Evolutionary conservation across 2,797 vertebrate genomes (phyloP).

Genomic region (Euphonia xanthogaster): DNA sequence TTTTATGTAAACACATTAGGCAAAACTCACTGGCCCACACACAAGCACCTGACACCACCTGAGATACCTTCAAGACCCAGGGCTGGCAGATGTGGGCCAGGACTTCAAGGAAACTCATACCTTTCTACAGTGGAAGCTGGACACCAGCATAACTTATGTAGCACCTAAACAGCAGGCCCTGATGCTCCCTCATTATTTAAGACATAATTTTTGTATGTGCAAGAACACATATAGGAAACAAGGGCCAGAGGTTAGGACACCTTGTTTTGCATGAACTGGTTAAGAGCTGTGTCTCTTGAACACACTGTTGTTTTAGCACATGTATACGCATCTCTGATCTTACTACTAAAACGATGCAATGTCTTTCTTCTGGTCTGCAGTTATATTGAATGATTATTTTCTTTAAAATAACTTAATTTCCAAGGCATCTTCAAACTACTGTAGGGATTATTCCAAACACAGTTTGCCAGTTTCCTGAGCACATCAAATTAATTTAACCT

Average conservation of each 20-base stretch:
- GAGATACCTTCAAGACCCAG: neutral
- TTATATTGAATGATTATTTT: rapidly evolving
- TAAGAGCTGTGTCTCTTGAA: neutral
- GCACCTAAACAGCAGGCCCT: neutral
- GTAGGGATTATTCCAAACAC: neutral
- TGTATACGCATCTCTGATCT: neutral
- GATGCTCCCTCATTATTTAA: neutral
- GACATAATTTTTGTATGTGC: neutral
- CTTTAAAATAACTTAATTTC: neutral
- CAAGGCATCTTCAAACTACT: neutral
- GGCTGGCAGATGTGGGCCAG: neutral
- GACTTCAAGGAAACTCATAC: neutral
- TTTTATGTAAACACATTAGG: rapidly evolving
- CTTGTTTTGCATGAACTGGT: neutral
- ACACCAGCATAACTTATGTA: neutral
- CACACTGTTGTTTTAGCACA: neutral
- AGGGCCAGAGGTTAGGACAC: neutral
- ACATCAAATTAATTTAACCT: neutral
- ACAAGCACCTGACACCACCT: neutral
- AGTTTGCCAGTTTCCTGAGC: neutral
- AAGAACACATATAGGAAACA: neutral
- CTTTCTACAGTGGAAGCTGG: neutral
- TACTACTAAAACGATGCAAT: neutral
- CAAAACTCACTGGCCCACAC: neutral
- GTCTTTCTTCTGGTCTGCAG: neutral